These are phyloP conservation scores for Pandemis heparana DNA, from an alignment of 2,888 invertebrate species.

Conservation along the genomic window DNA sequence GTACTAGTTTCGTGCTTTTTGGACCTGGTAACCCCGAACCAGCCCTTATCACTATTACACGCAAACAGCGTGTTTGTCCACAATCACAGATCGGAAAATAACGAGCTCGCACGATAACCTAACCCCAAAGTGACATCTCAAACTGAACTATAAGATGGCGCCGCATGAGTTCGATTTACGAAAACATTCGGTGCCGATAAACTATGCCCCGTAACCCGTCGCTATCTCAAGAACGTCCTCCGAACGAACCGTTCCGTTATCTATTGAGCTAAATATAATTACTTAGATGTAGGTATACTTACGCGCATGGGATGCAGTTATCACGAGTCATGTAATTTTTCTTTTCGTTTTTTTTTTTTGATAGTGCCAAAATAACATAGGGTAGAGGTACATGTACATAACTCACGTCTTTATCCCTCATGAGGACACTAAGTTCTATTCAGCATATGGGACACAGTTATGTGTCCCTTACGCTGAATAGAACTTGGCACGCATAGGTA, in stretches of 20 bases:
- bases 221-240: constrained; percentile 39
- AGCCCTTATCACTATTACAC: constrained; percentile 12
- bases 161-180: neutral
- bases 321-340: no score
- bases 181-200: constrained; percentile 10
- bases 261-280: constrained; percentile 6
- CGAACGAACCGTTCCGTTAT: constrained; percentile 12
- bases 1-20: no score
- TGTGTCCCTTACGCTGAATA: no score
- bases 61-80: constrained; percentile 36
- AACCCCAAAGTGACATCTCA: neutral
- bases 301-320: constrained; percentile 2
- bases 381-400: no score
- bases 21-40: neutral
- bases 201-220: constrained; percentile 34
- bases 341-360: no score
- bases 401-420: no score
- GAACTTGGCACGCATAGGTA: no score
- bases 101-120: constrained; percentile 28
- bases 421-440: no score
- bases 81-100: constrained; percentile 42
- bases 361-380: no score
- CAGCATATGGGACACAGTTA: no score
- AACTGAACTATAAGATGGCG: neutral
- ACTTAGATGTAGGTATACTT: neutral